Conservation (phyloP, 2,797 vertebrate species). For the Esox masquinongy region DNA sequence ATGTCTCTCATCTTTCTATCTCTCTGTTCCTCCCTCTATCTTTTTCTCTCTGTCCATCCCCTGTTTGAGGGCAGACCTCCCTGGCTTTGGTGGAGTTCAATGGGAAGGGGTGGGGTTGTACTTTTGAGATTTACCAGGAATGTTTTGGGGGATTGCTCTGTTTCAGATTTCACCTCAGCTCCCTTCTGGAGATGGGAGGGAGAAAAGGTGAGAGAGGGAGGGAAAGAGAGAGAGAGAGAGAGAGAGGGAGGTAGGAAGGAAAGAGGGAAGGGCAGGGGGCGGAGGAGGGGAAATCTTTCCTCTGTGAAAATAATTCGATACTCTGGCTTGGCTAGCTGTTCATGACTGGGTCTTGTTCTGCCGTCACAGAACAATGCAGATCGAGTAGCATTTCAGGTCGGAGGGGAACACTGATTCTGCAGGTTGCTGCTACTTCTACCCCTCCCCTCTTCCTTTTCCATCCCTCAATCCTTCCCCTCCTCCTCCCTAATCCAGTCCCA, state of each 20-base stretch:
- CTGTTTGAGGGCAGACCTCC: too few relatives aligned
- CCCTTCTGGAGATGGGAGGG: slow-evolving; percentile 39
- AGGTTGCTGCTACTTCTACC: slow-evolving; percentile 50
- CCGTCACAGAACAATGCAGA: slow-evolving; percentile 84
- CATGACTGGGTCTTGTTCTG: slow-evolving; percentile 76
- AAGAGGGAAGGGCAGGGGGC: slow-evolving; percentile 28
- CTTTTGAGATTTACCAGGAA: slow-evolving; percentile 75
- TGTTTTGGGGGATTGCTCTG: slow-evolving; percentile 67
- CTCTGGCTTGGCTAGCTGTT: slow-evolving; percentile 64
- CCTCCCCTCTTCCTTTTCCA: background rate
- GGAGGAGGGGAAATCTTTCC: slow-evolving; percentile 67
- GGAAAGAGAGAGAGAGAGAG: slow-evolving; percentile 16
- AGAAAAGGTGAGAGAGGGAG: slow-evolving; percentile 7
- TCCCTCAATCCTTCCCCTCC: slow-evolving; percentile 11
- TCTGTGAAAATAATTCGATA: slow-evolving; percentile 74
- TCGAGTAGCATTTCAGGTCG: slow-evolving; percentile 85
- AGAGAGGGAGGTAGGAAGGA: slow-evolving; percentile 24
- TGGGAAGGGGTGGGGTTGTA: slow-evolving; percentile 6
- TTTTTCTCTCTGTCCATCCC: slow-evolving; percentile 14
- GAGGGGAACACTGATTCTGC: slow-evolving; percentile 81
- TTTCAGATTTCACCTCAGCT: slow-evolving; percentile 59
- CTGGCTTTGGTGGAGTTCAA: background rate
- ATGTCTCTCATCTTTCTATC: background rate
- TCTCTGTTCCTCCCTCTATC: background rate
- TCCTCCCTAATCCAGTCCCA: slow-evolving; percentile 20